Evolutionary conservation across 37 sponge, comb jelly and placozoan genomes (phyloP).

Genomic region (Crambe crambe): DNA sequence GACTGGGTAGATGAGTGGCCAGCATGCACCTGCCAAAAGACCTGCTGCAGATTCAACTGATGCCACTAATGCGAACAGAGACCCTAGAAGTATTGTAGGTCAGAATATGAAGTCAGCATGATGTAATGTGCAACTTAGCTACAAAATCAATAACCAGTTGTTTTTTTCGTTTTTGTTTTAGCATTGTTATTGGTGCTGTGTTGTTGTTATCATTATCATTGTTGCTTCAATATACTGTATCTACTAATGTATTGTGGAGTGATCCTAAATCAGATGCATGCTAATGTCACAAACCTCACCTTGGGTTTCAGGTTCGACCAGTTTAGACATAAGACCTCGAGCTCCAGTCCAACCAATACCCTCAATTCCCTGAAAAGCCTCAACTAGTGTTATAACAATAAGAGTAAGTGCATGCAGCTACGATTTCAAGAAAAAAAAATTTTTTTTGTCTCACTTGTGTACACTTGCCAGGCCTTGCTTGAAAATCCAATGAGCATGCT

Average conservation of each 20-base stretch:
- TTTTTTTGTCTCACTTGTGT: not conserved
- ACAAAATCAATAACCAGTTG: no score
- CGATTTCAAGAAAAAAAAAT: no score
- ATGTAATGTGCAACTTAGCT: not conserved
- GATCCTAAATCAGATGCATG: no score
- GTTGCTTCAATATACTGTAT: no score
- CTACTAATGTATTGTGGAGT: no score
- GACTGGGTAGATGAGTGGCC: conserved; percentile 7
- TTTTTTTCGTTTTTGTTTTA: no score
- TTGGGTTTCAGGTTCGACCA: conserved; percentile 32
- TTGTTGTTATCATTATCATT: no score
- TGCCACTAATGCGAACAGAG: conserved; percentile 25
- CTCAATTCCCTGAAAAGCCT: conserved; percentile 6
- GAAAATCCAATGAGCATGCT: conserved; percentile 29
- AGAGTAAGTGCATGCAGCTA: no score
- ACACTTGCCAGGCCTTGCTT: conserved; percentile 6
- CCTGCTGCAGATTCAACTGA: conserved; percentile 4
- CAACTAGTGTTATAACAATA: conserved; percentile 30
- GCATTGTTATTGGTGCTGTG: no score
- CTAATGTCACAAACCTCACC: no score
- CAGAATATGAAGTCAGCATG: not conserved
- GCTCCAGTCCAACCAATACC: conserved; percentile 13
- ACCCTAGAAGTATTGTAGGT: conserved; percentile 7
- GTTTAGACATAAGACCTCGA: conserved; percentile 41
- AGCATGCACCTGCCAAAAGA: conserved; percentile 1